Evolutionary conservation across 2,888 invertebrate species (phyloP).

Genomic region (Drosophila aldrichi): DNA sequence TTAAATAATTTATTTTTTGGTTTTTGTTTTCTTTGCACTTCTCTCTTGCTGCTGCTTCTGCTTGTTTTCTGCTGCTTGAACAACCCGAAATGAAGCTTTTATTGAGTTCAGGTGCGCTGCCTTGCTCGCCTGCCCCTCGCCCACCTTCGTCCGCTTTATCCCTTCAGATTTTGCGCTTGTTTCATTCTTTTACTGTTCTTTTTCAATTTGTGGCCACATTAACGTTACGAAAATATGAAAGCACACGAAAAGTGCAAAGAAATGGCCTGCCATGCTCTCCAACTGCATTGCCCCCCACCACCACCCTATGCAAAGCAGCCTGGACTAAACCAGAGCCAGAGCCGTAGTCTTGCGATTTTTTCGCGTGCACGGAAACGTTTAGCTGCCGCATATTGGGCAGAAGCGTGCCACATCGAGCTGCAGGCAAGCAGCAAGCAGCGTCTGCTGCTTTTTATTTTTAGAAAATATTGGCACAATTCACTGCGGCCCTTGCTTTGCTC

Average conservation of each 20-base stretch:
- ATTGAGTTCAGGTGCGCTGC: slow-evolving; percentile 76
- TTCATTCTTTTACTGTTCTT: slow-evolving; percentile 48
- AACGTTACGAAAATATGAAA: slow-evolving; percentile 79
- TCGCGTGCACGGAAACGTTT: slow-evolving; percentile 80
- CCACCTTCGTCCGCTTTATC: slow-evolving; percentile 5
- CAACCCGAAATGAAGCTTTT: slow-evolving; percentile 79
- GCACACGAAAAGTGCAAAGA: slow-evolving; percentile 73
- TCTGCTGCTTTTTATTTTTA: slow-evolving; percentile 77
- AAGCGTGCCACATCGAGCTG: slow-evolving; percentile 41
- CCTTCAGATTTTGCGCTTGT: slow-evolving; percentile 54
- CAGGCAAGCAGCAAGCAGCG: slow-evolving; percentile 47
- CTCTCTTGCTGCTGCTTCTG: slow-evolving; percentile 8
- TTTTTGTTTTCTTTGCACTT: slow-evolving; percentile 50
- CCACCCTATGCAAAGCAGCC: slow-evolving; percentile 43
- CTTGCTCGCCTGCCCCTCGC: not conserved
- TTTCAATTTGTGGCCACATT: slow-evolving; percentile 81
- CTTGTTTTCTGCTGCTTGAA: slow-evolving; percentile 76
- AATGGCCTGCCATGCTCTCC: slow-evolving; percentile 60
- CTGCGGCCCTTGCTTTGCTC: slow-evolving; percentile 29
- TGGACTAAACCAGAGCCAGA: slow-evolving; percentile 15
- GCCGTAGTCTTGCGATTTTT: slow-evolving; percentile 41
- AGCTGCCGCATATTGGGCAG: slow-evolving; percentile 72
- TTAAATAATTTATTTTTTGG: slow-evolving; percentile 78
- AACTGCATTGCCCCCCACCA: slow-evolving; percentile 43
- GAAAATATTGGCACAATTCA: slow-evolving; percentile 74